Conservation (phyloP, 2,113 vertebrate species). For the Bubo scandiacus region DNA sequence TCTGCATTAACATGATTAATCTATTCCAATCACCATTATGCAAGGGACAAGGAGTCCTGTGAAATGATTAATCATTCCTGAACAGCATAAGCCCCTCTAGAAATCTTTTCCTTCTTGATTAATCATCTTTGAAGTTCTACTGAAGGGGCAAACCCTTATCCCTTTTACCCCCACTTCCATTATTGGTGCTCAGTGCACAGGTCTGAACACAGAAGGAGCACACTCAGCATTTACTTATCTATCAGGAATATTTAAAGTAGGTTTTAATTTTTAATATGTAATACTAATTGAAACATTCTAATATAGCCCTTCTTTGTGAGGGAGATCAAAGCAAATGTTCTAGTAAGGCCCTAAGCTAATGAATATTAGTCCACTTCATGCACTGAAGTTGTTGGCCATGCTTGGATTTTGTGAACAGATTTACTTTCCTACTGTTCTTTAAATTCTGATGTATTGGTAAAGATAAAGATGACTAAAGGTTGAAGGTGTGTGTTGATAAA, state of each 20-base stretch:
- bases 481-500: background rate
- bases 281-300: slow-evolving; percentile 69
- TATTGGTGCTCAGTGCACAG: slow-evolving; percentile 44
- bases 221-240: slow-evolving; percentile 69
- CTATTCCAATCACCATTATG: slow-evolving; percentile 69
- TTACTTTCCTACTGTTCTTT: background rate
- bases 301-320: slow-evolving; percentile 56
- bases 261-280: slow-evolving; percentile 72
- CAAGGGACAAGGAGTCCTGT: slow-evolving; percentile 61
- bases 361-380: slow-evolving; percentile 51
- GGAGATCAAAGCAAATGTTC: slow-evolving; percentile 68
- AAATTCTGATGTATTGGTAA: slow-evolving; percentile 11
- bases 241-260: slow-evolving; percentile 70
- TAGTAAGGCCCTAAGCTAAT: slow-evolving; percentile 59
- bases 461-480: background rate
- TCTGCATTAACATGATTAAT: slow-evolving; percentile 75
- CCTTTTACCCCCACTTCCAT: slow-evolving; percentile 58
- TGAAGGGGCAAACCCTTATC: slow-evolving; percentile 52
- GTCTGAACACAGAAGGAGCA: slow-evolving; percentile 55
- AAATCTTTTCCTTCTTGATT: slow-evolving; percentile 69
- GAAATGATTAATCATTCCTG: slow-evolving; percentile 77
- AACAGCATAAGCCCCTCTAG: slow-evolving; percentile 67
- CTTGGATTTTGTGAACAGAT: slow-evolving; percentile 43
- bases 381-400: slow-evolving; percentile 30
- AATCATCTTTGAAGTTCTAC: slow-evolving; percentile 74